Evolutionary conservation across 2,888 invertebrate genomes (phyloP).

Genomic region (Drosophila rellima): DNA sequence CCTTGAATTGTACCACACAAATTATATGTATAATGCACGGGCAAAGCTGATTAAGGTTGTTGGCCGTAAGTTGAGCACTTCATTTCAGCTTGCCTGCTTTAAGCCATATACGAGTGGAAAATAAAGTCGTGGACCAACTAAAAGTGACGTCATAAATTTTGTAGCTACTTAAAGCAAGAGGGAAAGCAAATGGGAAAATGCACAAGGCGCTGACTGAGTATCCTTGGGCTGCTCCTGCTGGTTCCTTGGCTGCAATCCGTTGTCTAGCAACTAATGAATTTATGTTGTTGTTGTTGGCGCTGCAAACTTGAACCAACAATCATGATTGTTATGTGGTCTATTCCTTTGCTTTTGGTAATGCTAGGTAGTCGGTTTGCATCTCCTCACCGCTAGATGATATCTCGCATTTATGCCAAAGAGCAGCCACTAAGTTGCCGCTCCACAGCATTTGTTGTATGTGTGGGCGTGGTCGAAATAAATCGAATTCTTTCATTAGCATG

Average conservation of each 20-base stretch:
- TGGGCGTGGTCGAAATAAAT: constrained; percentile 53
- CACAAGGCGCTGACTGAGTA: constrained; percentile 7
- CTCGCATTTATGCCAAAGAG: constrained; percentile 28
- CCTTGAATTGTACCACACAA: not conserved
- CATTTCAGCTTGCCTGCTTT: not conserved
- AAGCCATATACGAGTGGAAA: constrained; percentile 12
- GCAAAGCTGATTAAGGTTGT: constrained; percentile 2
- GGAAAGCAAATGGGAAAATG: constrained; percentile 2
- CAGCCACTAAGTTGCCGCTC: constrained; percentile 43
- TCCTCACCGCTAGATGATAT: constrained; percentile 8
- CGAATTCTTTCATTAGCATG: constrained; percentile 68
- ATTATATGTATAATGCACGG: not conserved
- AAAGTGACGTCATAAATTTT: constrained; percentile 76
- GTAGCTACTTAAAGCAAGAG: constrained; percentile 55
- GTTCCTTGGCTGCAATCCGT: constrained; percentile 42
- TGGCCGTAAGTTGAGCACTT: not conserved
- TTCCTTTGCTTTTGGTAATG: not conserved
- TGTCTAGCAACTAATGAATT: constrained; percentile 75
- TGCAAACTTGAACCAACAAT: constrained; percentile 61
- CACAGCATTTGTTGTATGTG: constrained; percentile 3
- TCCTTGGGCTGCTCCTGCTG: constrained; percentile 10
- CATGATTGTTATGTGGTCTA: constrained; percentile 65
- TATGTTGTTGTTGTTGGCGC: constrained; percentile 60
- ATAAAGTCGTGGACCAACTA: constrained; percentile 57
- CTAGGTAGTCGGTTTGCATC: constrained; percentile 3